Evolutionary conservation across 2,888 invertebrate species (phyloP), one percentile per base, ranked within the genome.

Genomic region (Leptothorax acervorum): DNA sequence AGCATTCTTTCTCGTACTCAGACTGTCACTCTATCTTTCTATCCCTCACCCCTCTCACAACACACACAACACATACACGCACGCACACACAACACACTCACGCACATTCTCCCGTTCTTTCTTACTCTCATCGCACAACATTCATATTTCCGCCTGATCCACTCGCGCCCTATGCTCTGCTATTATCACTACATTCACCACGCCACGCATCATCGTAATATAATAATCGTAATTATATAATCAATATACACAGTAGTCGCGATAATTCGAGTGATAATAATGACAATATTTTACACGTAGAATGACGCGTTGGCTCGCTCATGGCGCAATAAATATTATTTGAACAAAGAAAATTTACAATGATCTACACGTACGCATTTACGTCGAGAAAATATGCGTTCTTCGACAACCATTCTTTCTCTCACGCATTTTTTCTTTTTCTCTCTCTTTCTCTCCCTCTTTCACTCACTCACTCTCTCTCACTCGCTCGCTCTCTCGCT

Each of bases 221-320:
- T 86, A 87, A 90, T 91, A 88, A 88, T 90, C 85, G 88, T 90
- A 89, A 88, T 92, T 86, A 89, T 86, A 88, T 91, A 90, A 88
- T 93, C 92, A 92, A 93, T 91, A 93, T 94, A 94, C 94, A 94
- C 92, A 93, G 91, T 93, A 91, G 90, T 92, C 92, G 93, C 93
- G 91, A 92, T 94, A 93, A 91, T 92, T 93, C 93, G 94, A 94
- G 93, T 94, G 94, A 93, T 93, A 93, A 91, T 92, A 93, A 93
- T 94, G 94, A 94, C 92, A 93, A 90, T 95, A 94, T 95, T 94
- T 94, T 94, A 95, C 94, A 95, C 92, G 92, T 93, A 92, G 93
- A 94, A 93, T 93, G 93, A 93, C 94, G 92, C 92, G 90, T 90
- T 91, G 90, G 90, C 92, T 93, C 92, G 92, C 91, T 91, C 73